A percentile compares a stretch with the other conserved stretches of the same genome.
Evolutionary conservation across 2,797 vertebrate species (phyloP).

Genomic region (Loris lydekkerianus): DNA sequence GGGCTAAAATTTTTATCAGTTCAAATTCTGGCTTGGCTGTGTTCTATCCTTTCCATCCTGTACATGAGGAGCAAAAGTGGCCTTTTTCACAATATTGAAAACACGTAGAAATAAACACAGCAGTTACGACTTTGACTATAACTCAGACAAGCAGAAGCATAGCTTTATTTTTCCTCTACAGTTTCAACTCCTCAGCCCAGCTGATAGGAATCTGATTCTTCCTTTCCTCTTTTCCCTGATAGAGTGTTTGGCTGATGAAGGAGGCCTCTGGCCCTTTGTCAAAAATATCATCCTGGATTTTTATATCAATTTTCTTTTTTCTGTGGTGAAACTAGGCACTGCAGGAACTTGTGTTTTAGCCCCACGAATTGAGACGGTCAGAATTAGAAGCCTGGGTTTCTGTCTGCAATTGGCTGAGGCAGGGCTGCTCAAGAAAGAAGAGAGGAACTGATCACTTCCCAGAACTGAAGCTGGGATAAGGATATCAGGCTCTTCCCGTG

Average conservation of each 20-base stretch:
- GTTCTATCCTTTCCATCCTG: neutral
- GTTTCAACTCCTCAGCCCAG: neutral
- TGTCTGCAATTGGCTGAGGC: neutral
- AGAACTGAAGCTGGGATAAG: neutral
- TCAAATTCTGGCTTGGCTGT: neutral
- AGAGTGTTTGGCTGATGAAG: neutral
- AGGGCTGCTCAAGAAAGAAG: neutral
- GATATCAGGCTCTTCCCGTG: neutral
- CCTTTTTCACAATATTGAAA: neutral
- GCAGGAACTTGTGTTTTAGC: neutral
- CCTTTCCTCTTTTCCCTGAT: slow-evolving; percentile 9
- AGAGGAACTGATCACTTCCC: neutral
- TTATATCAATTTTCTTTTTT: neutral
- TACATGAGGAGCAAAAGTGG: neutral
- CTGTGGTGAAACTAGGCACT: neutral
- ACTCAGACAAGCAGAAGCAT: slow-evolving; percentile 1
- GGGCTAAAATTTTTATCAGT: neutral
- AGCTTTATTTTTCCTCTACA: neutral
- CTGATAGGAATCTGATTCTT: neutral
- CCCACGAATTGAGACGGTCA: neutral
- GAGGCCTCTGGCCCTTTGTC: neutral
- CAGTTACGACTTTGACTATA: neutral
- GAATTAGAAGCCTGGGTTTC: neutral
- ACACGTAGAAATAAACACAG: slow-evolving; percentile 11
- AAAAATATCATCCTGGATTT: neutral